Evolutionary conservation across 2,888 invertebrate species (phyloP).

Genomic region (Cabera pusaria): DNA sequence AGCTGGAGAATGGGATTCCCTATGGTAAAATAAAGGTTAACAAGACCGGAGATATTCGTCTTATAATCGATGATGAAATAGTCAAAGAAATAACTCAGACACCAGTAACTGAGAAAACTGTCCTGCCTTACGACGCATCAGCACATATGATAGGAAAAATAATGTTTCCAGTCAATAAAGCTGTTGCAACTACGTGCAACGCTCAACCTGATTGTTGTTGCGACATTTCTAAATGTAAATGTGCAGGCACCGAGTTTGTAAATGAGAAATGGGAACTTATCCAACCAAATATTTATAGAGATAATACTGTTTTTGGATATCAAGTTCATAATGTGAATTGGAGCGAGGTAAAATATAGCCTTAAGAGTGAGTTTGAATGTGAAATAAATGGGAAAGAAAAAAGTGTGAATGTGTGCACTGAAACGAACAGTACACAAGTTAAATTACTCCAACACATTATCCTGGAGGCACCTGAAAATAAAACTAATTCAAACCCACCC

Average conservation of each 20-base stretch:
- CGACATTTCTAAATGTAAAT: slow-evolving; percentile 44
- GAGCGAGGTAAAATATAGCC: slow-evolving; percentile 21
- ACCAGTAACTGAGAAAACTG: background rate
- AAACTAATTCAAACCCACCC: too few relatives aligned
- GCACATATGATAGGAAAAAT: slow-evolving; percentile 31
- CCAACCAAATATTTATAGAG: slow-evolving; percentile 3
- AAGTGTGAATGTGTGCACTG: too few relatives aligned
- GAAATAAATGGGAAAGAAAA: too few relatives aligned
- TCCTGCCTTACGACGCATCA: slow-evolving; percentile 3
- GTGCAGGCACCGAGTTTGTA: slow-evolving; percentile 29
- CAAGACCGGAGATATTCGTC: slow-evolving; percentile 54
- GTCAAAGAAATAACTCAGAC: slow-evolving; percentile 30
- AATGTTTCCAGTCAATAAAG: slow-evolving; percentile 38
- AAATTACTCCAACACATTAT: too few relatives aligned
- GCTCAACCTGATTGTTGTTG: slow-evolving; percentile 35
- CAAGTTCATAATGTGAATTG: slow-evolving; percentile 14
- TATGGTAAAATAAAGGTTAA: slow-evolving; percentile 54
- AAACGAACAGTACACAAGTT: too few relatives aligned
- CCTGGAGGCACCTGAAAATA: too few relatives aligned
- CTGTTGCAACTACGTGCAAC: slow-evolving; percentile 45
- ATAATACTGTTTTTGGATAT: slow-evolving; percentile 8
- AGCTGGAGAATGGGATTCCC: slow-evolving; percentile 29
- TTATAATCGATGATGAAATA: slow-evolving; percentile 43
- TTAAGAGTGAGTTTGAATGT: too few relatives aligned
- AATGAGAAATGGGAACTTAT: background rate